Base-by-base conservation (phyloP, 2,797 vertebrate species). In the Odontamblyopus lacepedii region DNA sequence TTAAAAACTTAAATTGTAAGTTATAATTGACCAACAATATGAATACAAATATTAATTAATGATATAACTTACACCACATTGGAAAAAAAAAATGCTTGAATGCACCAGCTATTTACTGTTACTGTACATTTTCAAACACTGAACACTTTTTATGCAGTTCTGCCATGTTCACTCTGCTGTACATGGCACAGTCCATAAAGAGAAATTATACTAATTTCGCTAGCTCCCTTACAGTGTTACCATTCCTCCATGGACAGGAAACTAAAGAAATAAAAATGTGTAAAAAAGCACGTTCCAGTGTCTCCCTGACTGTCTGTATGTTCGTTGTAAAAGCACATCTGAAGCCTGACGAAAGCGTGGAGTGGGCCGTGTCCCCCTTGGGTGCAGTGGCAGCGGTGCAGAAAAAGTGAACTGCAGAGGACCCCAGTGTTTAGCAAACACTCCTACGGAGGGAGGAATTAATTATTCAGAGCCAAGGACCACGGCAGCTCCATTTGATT, bases 381-480 rank as follows among this genome's bases (percentile, higher is more conserved):
- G 91, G 92, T 88, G 88, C 86, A 78, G 87, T 86, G 85, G 91
- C 94, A 94, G 89, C 91, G 92, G 89, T 92, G 94, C 93, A 93
- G 91, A 94, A 94, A 92, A 93, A 94, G 89, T 95, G 94, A 95
- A 94, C 94, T 94, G 92, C 90, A 78, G 91, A 94, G 91, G 93
- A 94, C 93, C 94, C 90, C 91, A 91, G 91, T 94, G 93, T 94
- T 95, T 94, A 94, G 93, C 93, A 94, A 94, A 94, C 92, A 93
- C 89, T 93, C 89, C 88, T 91, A 92, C 92, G 90, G 92, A 91
- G 93, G 93, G 92, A 91, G 88, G 85, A 92, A 94, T 94, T 93
- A 94, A 95, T 94, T 94, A 94, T 95, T 94, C 91, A 95, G 89
- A 93, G 89, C 88, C 88, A 80, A 91, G 89, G 90, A 93, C 92